Evolutionary conservation across 2,797 vertebrate genomes (phyloP), one percentile per base, ranked within the genome.

Genomic region (Botia almorhae): DNA sequence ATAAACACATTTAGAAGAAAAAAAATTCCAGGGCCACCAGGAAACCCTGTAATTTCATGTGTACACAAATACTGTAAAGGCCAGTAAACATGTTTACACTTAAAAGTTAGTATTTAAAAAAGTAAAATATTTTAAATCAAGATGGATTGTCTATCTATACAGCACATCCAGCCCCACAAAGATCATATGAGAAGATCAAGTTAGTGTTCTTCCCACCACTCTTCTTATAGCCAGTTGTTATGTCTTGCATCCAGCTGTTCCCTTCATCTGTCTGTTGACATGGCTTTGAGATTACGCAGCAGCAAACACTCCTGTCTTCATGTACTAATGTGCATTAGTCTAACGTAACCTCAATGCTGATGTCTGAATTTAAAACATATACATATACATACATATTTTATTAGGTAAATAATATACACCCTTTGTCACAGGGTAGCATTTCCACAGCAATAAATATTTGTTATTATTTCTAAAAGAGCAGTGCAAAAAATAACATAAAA

Each of bases 211-310:
- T 82, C 71, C 83, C 78, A 82, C 21, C 78, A 51, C 69, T 68
- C 69, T 43, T 63, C 56, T 69, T 48, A 65, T 39, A 10, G 58
- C 56, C 48, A 83, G 83, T 76, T 87, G 85, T 86, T 86, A 74
- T 84, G 83, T 87, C 87, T 87, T 65, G 75, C 51, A 56, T 84
- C 80, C 85, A 88, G 84, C 76, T 84, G 83, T 74, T 85, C 58
- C 21, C 70, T 63, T 64, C 79, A 82, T 76, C 69, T 74, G 36
- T 69, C 50, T 3, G 13, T 48, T 69, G 70, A 73, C 36, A 73
- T 65, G 68, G 19, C 43, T 78, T 56, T 76, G 55, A 81, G 67
- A 69, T 72, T 76, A 51, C 17, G 69, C 68, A 77, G 76, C n/a
- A 82, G 46, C 69, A 68, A 56, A 80, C 33, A 63, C 0, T 46